These are phyloP conservation scores for Philantomba maxwellii DNA, from an alignment of 2,113 vertebrate species.

Conservation along the genomic window DNA sequence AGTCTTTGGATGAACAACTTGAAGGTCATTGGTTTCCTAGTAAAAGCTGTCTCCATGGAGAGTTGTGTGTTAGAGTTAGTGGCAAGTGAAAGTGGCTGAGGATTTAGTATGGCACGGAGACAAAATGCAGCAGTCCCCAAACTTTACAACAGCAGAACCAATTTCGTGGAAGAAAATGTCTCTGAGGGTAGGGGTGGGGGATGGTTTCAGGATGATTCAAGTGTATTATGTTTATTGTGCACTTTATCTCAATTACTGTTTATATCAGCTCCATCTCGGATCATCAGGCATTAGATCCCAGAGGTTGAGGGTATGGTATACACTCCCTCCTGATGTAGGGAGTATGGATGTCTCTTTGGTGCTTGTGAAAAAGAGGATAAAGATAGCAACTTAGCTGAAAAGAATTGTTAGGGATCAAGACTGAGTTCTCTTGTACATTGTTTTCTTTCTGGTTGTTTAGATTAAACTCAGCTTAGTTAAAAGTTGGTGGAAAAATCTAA, in stretches of 20 bases:
- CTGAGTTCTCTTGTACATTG: neutral
- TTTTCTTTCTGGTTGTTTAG: neutral
- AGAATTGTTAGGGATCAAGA: neutral
- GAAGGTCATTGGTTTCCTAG: neutral
- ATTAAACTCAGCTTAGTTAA: neutral
- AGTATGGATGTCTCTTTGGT: neutral
- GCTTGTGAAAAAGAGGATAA: neutral
- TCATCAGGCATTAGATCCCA: neutral
- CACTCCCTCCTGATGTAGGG: neutral
- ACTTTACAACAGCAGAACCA: neutral
- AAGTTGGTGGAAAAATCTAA: neutral
- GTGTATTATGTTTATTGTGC: neutral
- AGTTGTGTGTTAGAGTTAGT: neutral
- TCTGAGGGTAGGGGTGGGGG: neutral
- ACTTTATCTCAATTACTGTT: neutral
- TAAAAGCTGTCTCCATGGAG: neutral
- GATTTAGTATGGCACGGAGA: neutral
- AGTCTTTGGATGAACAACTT: neutral
- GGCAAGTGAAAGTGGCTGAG: neutral
- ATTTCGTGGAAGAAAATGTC: neutral
- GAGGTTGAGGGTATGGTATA: neutral
- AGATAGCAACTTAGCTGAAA: neutral
- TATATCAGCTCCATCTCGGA: neutral
- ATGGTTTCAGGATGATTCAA: neutral
- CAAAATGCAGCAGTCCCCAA: neutral